Conservation (phyloP, 2,113 vertebrate genomes). For the Ctenodactylus gundi region DNA sequence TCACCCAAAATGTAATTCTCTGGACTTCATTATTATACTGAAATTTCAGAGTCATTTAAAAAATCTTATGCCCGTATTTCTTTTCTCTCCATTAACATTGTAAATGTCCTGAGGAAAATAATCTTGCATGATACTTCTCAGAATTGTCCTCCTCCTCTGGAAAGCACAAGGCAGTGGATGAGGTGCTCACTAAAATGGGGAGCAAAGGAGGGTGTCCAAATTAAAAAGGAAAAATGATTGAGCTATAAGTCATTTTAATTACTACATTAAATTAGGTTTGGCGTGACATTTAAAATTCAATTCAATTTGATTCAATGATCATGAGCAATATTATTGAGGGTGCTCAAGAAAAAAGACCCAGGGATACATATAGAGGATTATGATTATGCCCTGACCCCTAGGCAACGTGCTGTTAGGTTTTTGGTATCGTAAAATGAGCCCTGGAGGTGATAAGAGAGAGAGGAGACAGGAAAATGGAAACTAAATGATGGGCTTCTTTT, state of each 20-base stretch:
- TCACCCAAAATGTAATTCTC: conserved; percentile 48
- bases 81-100: conserved; percentile 29
- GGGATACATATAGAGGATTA: conserved; percentile 7
- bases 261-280: conserved; percentile 56
- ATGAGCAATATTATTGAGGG: neutral
- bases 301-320: conserved; percentile 56
- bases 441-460: neutral
- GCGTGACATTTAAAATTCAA: conserved; percentile 65
- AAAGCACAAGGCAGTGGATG: neutral
- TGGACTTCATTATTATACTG: conserved; percentile 12
- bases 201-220: neutral
- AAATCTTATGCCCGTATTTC: conserved; percentile 36
- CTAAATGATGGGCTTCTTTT: neutral
- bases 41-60: conserved; percentile 40
- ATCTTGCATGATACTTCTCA: neutral
- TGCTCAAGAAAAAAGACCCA: neutral
- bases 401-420: neutral
- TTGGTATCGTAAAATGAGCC: neutral
- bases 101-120: conserved; percentile 45
- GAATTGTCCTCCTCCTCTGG: neutral
- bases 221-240: conserved; percentile 30
- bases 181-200: neutral
- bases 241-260: conserved; percentile 70
- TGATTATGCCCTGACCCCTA: neutral
- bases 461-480: neutral